Evolutionary conservation across 2,888 invertebrate genomes (phyloP), one percentile per base, ranked within the genome.

Genomic region (Stomorhina lunata): DNA sequence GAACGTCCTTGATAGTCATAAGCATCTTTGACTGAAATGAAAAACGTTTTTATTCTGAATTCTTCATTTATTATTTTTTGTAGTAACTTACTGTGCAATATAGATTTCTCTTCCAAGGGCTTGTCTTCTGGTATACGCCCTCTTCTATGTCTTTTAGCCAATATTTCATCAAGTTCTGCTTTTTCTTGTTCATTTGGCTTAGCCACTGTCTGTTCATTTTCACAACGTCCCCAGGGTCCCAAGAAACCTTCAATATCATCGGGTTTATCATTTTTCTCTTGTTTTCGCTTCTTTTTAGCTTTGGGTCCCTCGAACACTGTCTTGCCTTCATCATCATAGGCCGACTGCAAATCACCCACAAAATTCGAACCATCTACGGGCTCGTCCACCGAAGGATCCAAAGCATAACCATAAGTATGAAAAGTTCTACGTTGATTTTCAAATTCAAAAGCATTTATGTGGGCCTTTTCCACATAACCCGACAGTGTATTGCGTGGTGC

Each of bases 1-100:
- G 98, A 97, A 20, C 99, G 93, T 7, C 99, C 99, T 92, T 99
- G 99, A 92, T 99, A 99, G 92, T 99, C 99, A 68, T 96, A 94
- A 9, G 95, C 93, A 90, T 98, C 97, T 92, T 97, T 97, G 89
- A 99, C 97, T 97, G 92, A 2, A 92, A 91, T 81, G 50, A 73
- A 43, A 43, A 22, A 50, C 57, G 15, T 22, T 53, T 20, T 37
- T 25, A 25, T 45, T 43, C 59, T 55, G 17, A 15, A 17, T 20
- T 15, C 25, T 53, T 32, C 2, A 22, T 34, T n/a, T 2, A 53
- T 50, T 7, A n/a, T 5, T 40, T 12, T 27, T 4, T 10, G 9
- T 1, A 20, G 10, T 7, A 73, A 92, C 94, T 93, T 92, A 96
- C 96, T 95, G 90, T 99, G 98, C 85, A 99, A 92, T 86, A 97